These are phyloP conservation scores for Acropora yongei DNA, from an alignment of 64 coral and sea anemone species.

Conservation along the genomic window DNA sequence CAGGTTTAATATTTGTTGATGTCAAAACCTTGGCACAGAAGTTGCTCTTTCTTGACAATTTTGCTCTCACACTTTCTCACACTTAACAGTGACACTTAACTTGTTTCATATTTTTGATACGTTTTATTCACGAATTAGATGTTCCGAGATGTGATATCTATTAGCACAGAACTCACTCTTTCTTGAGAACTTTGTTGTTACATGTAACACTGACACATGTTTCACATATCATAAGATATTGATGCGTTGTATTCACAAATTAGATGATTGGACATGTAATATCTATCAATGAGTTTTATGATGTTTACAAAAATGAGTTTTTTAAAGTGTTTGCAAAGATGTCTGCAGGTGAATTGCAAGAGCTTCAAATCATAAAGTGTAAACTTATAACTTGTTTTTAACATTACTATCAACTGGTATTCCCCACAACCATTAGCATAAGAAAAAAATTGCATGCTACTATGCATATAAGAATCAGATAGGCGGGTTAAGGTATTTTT, in stretches of 20 bases:
- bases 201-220: conserved; percentile 40
- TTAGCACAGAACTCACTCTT: not conserved
- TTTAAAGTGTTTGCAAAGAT: not conserved
- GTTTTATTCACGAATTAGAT: conserved; percentile 36
- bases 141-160: conserved; percentile 25
- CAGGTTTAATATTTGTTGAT: conserved; percentile 50
- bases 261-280: conserved; percentile 32
- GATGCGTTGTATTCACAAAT: conserved; percentile 24
- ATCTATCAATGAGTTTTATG: not conserved
- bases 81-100: conserved; percentile 30
- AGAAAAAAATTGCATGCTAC: no score
- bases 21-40: conserved; percentile 21
- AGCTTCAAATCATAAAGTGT: not conserved
- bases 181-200: conserved; percentile 40
- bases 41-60: conserved; percentile 27
- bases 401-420: no score
- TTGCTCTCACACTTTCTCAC: conserved; percentile 21
- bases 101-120: not conserved
- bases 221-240: conserved; percentile 16
- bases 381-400: not conserved
- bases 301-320: no score
- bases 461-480: no score
- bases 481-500: no score
- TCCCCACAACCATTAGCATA: no score
- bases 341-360: not conserved